phyloP scores from a whole-genome alignment of 2,888 invertebrate genomes.

The Hololepta plana region DNA sequence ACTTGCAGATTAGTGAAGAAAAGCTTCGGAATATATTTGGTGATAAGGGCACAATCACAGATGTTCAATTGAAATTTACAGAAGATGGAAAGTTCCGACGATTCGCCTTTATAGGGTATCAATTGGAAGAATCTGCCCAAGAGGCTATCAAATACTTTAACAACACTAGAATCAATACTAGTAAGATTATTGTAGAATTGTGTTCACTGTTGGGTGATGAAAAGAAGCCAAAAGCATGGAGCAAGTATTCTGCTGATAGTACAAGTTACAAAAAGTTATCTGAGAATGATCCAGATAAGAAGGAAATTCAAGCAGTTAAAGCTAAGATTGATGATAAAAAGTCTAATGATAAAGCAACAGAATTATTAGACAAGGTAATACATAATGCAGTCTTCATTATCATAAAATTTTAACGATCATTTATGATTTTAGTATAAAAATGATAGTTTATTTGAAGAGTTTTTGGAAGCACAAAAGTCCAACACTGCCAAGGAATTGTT shows the following conservation, averaged over 20 bases:
- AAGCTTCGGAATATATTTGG: slow-evolving; percentile 60
- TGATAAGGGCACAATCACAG: slow-evolving; percentile 73
- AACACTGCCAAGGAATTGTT: slow-evolving; percentile 19
- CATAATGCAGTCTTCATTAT: slow-evolving; percentile 3
- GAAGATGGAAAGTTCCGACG: slow-evolving; percentile 80
- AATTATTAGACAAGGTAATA: slow-evolving; percentile 8
- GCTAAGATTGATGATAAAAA: slow-evolving; percentile 15
- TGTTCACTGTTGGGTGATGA: slow-evolving; percentile 49
- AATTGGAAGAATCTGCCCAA: slow-evolving; percentile 59
- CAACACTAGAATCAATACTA: slow-evolving; percentile 68
- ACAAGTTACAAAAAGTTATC: slow-evolving; percentile 40
- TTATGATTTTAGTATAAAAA: slow-evolving; percentile 46
- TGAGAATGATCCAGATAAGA: slow-evolving; percentile 16
- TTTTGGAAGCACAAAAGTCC: slow-evolving; percentile 65
- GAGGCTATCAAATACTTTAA: slow-evolving; percentile 64
- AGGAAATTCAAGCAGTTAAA: slow-evolving; percentile 14
- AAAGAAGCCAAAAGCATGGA: slow-evolving; percentile 80
- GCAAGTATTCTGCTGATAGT: slow-evolving; percentile 73
- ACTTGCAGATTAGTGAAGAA: slow-evolving; percentile 55
- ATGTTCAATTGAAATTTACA: slow-evolving; percentile 84
- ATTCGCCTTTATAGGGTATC: slow-evolving; percentile 88
- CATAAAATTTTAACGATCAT: slow-evolving; percentile 5
- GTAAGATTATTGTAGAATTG: slow-evolving; percentile 58
- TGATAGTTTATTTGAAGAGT: slow-evolving; percentile 80
- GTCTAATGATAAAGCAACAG: slow-evolving; percentile 20